Evolutionary conservation across 1,140 invertebrate genomes (phyloP).

Genomic region (Bilobella aurantiaca): DNA sequence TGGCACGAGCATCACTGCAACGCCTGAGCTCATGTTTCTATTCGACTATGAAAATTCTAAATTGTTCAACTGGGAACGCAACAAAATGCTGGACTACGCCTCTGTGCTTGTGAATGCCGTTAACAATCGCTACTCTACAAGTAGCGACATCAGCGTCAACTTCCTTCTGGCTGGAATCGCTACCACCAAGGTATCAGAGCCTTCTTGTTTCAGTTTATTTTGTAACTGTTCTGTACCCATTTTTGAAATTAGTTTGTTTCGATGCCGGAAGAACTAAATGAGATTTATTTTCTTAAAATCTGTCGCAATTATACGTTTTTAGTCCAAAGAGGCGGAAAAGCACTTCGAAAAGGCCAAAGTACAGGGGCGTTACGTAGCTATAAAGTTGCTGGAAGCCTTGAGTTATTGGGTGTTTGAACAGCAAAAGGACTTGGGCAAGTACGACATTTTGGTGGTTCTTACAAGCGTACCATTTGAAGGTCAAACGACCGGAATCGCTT

Average conservation of each 20-base stretch:
- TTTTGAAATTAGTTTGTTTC: neutral
- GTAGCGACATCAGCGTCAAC: slow-evolving; percentile 24
- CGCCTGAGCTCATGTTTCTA: slow-evolving; percentile 29
- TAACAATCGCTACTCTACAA: slow-evolving; percentile 30
- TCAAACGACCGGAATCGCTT: neutral
- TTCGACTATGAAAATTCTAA: slow-evolving; percentile 29
- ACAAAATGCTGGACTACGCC: slow-evolving; percentile 25
- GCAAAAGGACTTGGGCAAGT: neutral
- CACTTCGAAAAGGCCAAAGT: neutral
- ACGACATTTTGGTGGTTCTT: neutral
- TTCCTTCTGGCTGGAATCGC: slow-evolving; percentile 27
- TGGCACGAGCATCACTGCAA: neutral
- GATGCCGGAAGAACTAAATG: neutral
- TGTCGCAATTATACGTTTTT: neutral
- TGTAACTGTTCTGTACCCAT: too few species aligned
- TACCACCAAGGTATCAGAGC: slow-evolving; percentile 8
- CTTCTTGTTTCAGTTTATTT: too few species aligned
- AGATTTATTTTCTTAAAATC: neutral
- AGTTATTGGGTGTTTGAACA: neutral
- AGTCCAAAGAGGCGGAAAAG: neutral
- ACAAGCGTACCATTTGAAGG: neutral
- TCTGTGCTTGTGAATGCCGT: slow-evolving; percentile 31
- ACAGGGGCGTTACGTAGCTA: neutral
- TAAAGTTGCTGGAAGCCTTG: neutral
- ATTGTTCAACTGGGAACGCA: slow-evolving; percentile 13